A percentile compares a stretch with the other conserved stretches of the same genome.
Conservation (phyloP, 2,113 vertebrate genomes). For the Antigone vipio region DNA sequence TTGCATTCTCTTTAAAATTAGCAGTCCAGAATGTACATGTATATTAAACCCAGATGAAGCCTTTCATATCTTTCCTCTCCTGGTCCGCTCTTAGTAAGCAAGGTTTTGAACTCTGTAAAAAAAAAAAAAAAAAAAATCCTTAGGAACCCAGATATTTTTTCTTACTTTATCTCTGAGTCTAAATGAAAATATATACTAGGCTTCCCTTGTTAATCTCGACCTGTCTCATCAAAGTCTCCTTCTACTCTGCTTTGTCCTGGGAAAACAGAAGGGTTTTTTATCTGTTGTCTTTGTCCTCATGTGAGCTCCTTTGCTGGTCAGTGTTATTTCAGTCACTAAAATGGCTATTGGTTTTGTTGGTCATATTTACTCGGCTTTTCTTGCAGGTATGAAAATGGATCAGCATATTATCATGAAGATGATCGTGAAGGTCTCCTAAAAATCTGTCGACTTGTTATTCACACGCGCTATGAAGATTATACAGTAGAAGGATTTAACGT, state of each 20-base stretch:
- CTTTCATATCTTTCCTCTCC: not conserved
- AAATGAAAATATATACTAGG: not conserved
- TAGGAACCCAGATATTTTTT: not conserved
- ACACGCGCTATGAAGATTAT: slow-evolving; percentile 91
- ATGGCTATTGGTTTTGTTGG: not conserved
- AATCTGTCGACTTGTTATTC: slow-evolving; percentile 89
- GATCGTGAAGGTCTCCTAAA: slow-evolving; percentile 91
- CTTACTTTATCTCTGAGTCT: not conserved
- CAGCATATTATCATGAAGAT: slow-evolving; percentile 94
- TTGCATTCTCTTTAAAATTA: not conserved
- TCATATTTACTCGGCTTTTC: not conserved
- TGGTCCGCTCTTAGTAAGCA: not conserved
- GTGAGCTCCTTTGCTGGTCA: not conserved
- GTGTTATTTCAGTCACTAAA: not conserved
- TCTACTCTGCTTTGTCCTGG: not conserved
- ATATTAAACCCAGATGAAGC: not conserved
- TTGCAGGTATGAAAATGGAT: slow-evolving; percentile 93
- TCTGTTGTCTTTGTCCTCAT: not conserved
- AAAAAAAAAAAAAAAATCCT: not conserved
- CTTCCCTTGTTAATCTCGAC: not conserved
- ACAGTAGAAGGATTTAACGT: slow-evolving; percentile 85
- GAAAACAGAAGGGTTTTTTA: not conserved
- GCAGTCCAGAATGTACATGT: not conserved
- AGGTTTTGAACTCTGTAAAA: not conserved
- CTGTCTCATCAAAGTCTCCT: not conserved